Percentiles rank a stretch among this genome's conserved stretches.
These are phyloP conservation scores for Pherbina coryleti DNA, from an alignment of 2,888 invertebrate species.

Conservation along the genomic window DNA sequence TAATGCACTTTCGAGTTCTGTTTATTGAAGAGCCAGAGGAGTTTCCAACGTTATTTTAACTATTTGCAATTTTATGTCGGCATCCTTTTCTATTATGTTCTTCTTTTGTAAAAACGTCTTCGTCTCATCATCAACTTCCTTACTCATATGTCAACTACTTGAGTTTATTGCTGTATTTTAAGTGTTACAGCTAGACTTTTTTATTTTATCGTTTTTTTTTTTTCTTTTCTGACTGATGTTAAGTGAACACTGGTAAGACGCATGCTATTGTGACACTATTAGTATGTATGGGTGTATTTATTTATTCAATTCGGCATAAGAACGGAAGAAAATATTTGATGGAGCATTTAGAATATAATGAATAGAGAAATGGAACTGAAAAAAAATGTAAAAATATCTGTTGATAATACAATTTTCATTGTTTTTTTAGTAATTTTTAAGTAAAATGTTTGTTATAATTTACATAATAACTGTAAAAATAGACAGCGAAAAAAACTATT, in stretches of 20 bases:
- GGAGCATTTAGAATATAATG: too few relatives aligned
- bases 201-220: conserved; percentile 54
- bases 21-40: conserved; percentile 31
- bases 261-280: background rate
- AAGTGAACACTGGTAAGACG: conserved; percentile 51
- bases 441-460: too few relatives aligned
- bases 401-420: too few relatives aligned
- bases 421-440: too few relatives aligned
- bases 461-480: too few relatives aligned
- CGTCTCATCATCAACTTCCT: conserved; percentile 44
- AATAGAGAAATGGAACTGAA: too few relatives aligned
- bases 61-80: background rate
- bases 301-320: too few relatives aligned
- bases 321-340: too few relatives aligned
- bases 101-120: conserved; percentile 11
- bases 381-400: too few relatives aligned
- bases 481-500: too few relatives aligned
- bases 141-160: conserved; percentile 64
- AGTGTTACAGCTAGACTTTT: conserved; percentile 38
- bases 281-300: background rate
- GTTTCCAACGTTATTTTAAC: conserved; percentile 18
- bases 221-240: conserved; percentile 64
- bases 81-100: conserved; percentile 4
- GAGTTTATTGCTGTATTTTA: conserved; percentile 35
- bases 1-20: background rate